These are phyloP conservation scores for Galaxea fascicularis DNA, from an alignment of 92 coral and sea anemone species.

Conservation along the genomic window DNA sequence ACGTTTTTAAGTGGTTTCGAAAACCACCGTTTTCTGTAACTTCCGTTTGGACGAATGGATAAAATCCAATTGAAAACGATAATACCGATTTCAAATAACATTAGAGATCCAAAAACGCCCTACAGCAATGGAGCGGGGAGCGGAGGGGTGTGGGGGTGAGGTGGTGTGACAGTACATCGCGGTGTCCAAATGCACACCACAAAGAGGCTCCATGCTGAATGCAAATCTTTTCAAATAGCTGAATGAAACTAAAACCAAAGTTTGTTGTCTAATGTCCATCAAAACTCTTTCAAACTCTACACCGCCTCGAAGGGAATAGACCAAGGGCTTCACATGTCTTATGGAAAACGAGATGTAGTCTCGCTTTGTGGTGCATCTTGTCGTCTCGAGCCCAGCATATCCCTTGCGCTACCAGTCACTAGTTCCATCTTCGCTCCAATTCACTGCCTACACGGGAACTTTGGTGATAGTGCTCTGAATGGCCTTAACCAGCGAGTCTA, in stretches of 20 bases:
- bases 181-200: background rate
- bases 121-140: too few species aligned
- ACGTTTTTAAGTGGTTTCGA: too few species aligned
- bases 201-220: background rate
- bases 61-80: too few species aligned
- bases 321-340: background rate
- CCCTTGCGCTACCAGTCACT: background rate
- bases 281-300: background rate
- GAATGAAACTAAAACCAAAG: too few species aligned
- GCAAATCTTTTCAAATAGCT: background rate
- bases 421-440: background rate
- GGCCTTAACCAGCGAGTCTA: constrained; percentile 79
- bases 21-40: too few species aligned
- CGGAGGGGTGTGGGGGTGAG: too few species aligned
- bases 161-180: too few species aligned
- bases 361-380: background rate
- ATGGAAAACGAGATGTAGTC: too few species aligned
- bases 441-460: constrained; percentile 57
- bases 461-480: constrained; percentile 75
- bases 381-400: background rate
- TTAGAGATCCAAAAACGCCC: too few species aligned
- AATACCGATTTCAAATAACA: too few species aligned
- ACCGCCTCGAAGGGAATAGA: background rate
- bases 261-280: too few species aligned
- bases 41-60: too few species aligned